These are phyloP conservation scores for Tenebrio molitor DNA, from an alignment of 1,140 invertebrate species.

Conservation along the genomic window DNA sequence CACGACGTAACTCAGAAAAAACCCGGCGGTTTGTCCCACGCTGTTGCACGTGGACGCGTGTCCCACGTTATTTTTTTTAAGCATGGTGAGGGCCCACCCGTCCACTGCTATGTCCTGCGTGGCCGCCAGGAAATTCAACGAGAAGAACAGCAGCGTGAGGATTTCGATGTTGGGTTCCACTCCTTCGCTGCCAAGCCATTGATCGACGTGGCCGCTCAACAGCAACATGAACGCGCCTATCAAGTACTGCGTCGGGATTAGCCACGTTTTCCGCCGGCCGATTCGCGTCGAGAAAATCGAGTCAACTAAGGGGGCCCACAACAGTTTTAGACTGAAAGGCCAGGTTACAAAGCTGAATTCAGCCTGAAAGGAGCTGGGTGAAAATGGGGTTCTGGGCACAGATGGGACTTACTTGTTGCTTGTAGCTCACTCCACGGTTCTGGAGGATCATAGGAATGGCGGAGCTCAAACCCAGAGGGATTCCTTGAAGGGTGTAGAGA, in stretches of 20 bases:
- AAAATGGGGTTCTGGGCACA: background rate
- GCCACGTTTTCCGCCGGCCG: conserved; percentile 97
- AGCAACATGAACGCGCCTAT: conserved; percentile 89
- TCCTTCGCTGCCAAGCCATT: conserved; percentile 79
- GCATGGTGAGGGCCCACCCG: conserved; percentile 99
- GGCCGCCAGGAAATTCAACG: conserved; percentile 95
- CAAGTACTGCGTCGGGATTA: conserved; percentile 92
- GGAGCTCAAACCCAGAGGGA: conserved; percentile 93
- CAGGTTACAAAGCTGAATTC: conserved; percentile 98
- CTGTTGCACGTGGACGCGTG: conserved; percentile 99
- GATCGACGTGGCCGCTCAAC: conserved; percentile 81
- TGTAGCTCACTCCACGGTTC: conserved; percentile 91
- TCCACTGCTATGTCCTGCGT: conserved; percentile 99
- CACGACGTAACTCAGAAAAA: conserved; percentile 96
- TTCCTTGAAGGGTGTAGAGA: conserved; percentile 95
- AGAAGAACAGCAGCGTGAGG: conserved; percentile 91
- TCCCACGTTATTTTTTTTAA: conserved; percentile 96
- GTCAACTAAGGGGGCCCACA: conserved; percentile 99
- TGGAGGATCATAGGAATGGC: conserved; percentile 97
- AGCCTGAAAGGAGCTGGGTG: conserved; percentile 78
- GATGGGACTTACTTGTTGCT: conserved; percentile 77
- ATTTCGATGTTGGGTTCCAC: conserved; percentile 82
- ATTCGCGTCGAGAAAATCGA: conserved; percentile 86
- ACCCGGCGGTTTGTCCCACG: conserved; percentile 98
- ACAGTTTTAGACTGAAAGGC: conserved; percentile 97